These are phyloP conservation scores for Montipora foliosa DNA, from an alignment of 64 coral and sea anemone species.

Conservation along the genomic window DNA sequence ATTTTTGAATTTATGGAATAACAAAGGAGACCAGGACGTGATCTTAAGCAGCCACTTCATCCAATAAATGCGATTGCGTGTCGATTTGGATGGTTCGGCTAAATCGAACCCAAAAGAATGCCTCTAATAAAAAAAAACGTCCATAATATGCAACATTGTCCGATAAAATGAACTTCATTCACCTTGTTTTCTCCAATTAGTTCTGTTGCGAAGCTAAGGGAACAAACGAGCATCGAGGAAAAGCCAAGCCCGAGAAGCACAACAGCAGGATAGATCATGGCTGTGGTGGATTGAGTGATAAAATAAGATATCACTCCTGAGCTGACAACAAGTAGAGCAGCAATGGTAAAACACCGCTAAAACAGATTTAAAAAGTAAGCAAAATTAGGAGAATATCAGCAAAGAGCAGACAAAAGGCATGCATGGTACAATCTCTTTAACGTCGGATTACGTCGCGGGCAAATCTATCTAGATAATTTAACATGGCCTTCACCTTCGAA, in stretches of 20 bases:
- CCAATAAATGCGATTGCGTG: too few relatives aligned
- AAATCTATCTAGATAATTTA: too few relatives aligned
- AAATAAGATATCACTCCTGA: background rate
- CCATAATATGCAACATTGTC: background rate
- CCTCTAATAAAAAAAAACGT: too few relatives aligned
- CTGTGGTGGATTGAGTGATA: background rate
- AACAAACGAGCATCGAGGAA: constrained; percentile 1
- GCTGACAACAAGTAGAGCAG: background rate
- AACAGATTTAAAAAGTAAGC: background rate
- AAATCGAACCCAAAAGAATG: too few relatives aligned
- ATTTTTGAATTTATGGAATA: too few relatives aligned
- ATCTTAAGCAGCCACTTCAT: too few relatives aligned
- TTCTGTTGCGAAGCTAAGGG: background rate
- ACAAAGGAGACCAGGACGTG: too few relatives aligned
- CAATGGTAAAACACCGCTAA: background rate
- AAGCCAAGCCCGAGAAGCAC: background rate
- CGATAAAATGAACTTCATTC: background rate
- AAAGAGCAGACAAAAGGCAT: background rate
- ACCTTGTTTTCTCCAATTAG: constrained; percentile 33
- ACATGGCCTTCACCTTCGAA: too few relatives aligned
- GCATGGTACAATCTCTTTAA: background rate
- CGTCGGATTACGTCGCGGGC: too few relatives aligned
- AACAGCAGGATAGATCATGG: background rate
- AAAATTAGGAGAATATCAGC: background rate
- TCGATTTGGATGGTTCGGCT: too few relatives aligned